Evolutionary conservation across 2,113 vertebrate species (phyloP), one percentile per base, ranked within the genome.

Genomic region (Apistogramma diplotaenia): DNA sequence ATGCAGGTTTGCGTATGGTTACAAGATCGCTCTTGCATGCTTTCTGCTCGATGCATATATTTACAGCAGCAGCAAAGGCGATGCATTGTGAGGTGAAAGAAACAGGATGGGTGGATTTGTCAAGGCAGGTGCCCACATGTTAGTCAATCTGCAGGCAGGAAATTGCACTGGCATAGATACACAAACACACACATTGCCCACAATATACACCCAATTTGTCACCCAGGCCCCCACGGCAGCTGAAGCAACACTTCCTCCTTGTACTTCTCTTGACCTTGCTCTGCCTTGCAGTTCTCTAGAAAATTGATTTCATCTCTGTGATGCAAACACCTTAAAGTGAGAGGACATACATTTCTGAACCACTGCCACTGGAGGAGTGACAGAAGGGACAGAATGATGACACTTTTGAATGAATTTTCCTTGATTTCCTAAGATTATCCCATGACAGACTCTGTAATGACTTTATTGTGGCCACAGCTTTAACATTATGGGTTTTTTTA

Each of bases 91-190:
- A 82, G 57, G 80, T 37, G 49, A 91, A 67, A 90, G 81, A 78
- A 91, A 94, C 94, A 94, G 93, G 93, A 94, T 93, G 93, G 93
- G 93, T 78, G 93, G 89, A 81, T 87, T 82, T 89, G 78, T 91
- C 80, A 91, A 71, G 83, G 82, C 88, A 93, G 93, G 91, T 93
- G 93, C 91, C 92, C 89, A 71, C 91, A 89, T 83, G 88, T 94
- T 94, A 89, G 91, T 89, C 85, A 92, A 89, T 87, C 78, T 81
- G 62, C 51, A 76, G 75, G 86, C 91, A 93, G 93, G 93, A 94
- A 93, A 90, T 94, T 93, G 88, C 90, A 92, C 81, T 94, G 92
- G 88, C 91, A 93, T 12, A 86, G 51, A 74, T 55, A 72, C 84
- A 86, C 70, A 82, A 74, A 83, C 76, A 75, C 71, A 83, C 8